Evolutionary conservation across 2,888 invertebrate genomes (phyloP), one percentile per base, ranked within the genome.

Genomic region (Habrosyne pyritoides): DNA sequence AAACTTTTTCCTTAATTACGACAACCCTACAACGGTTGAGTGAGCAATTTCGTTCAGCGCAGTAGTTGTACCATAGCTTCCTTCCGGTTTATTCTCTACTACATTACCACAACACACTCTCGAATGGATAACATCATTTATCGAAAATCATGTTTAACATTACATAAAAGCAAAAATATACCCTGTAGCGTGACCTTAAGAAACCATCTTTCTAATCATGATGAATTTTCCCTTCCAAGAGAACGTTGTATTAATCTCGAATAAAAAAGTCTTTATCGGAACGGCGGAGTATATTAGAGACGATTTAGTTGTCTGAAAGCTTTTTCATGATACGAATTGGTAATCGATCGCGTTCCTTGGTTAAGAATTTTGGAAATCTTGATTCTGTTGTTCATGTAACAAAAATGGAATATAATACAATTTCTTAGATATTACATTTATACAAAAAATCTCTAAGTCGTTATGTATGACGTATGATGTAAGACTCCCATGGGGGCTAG

Each of bases 41-140:
- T 69, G 67, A 71, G 64, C 75, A 73, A 78, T 77, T 73, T 71
- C 24, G 62, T 63, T 56, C 56, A 60, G 64, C 59, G 62, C 57
- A 59, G 64, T 67, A 71, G 69, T 74, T 61, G 64, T 60, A 63
- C 56, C 61, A 65, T 56, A 59, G 59, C 60, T 67, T 68, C 67
- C 69, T 73, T 66, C 69, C 69, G 70, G 69, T 71, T 70, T 73
- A 55, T 59, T 56, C 21, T 66, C 62, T 60, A 57, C 55, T 59
- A 60, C 57, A 68, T 63, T 58, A 64, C 63, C 53, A 47, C 55
- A 63, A 59, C 56, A 59, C 56, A 63, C 63, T 68, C 64, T 66
- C 64, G 58, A 57, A 66, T 57, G 61, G 66, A 69, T 69, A 75
- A 64, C 65, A 61, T 67, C 59, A 33, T 70, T 67, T 74, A 76